These are phyloP conservation scores for Forficula auricularia DNA, from an alignment of 1,140 invertebrate genomes.

Conservation along the genomic window DNA sequence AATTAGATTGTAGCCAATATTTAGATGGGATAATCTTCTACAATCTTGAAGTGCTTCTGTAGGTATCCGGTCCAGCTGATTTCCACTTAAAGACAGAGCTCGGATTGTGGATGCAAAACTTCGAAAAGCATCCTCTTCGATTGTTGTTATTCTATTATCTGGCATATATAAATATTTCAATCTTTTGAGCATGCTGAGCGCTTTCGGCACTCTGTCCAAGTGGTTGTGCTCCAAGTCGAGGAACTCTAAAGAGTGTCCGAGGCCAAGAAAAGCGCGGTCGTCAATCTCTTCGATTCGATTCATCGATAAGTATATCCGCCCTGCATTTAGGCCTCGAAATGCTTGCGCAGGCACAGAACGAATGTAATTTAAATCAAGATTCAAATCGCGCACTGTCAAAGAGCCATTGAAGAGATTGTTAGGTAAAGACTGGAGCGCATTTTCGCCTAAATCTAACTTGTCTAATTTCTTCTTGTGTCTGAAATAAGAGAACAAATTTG, in stretches of 20 bases:
- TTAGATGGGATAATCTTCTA: conserved; percentile 56
- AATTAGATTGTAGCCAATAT: conserved; percentile 74
- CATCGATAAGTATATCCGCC: conserved; percentile 57
- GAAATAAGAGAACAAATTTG: conserved; percentile 3
- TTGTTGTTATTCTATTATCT: conserved; percentile 50
- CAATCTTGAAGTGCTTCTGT: conserved; percentile 44
- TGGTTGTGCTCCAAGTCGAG: conserved; percentile 68
- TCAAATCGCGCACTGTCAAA: conserved; percentile 55
- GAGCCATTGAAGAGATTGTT: conserved; percentile 44
- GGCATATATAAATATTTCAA: conserved; percentile 67
- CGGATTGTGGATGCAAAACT: conserved; percentile 41
- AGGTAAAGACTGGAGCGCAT: conserved; percentile 37
- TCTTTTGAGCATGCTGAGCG: conserved; percentile 41
- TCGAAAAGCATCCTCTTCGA: conserved; percentile 35
- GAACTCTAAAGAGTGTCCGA: conserved; percentile 56
- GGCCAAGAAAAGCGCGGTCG: conserved; percentile 46
- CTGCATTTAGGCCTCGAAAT: conserved; percentile 47
- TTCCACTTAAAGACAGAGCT: conserved; percentile 62
- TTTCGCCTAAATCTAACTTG: conserved; percentile 70
- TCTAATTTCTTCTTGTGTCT: conserved; percentile 46
- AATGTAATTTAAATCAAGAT: conserved; percentile 61
- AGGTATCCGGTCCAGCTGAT: conserved; percentile 55
- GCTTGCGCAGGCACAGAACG: conserved; percentile 38
- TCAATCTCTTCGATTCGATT: conserved; percentile 52
- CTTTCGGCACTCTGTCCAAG: conserved; percentile 43